Evolutionary conservation across 2,113 vertebrate genomes (phyloP).

Genomic region (Tympanuchus pallidicinctus): DNA sequence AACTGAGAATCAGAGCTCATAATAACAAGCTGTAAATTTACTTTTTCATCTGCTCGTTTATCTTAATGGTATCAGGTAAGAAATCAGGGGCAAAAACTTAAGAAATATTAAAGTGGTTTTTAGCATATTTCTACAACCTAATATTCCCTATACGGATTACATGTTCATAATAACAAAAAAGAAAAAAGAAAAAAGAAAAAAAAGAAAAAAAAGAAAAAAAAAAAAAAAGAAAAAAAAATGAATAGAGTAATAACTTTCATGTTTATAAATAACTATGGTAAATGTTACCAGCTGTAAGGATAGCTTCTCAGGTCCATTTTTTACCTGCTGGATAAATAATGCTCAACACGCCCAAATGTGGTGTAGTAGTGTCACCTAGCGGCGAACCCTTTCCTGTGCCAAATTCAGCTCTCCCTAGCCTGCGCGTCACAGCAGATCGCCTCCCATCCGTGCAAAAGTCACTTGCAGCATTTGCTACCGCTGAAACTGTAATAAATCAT

Average conservation of each 20-base stretch:
- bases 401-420: accelerated
- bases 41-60: neutral
- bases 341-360: accelerated
- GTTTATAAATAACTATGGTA: neutral
- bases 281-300: neutral
- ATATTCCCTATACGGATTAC: accelerated
- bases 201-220: neutral
- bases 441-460: accelerated
- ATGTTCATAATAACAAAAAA: neutral
- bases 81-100: neutral
- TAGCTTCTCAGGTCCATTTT: neutral
- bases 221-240: neutral
- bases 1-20: neutral
- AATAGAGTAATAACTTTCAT: neutral
- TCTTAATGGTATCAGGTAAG: neutral
- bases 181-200: neutral
- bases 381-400: neutral
- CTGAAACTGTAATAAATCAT: neutral
- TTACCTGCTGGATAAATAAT: constrained; percentile 13
- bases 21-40: neutral
- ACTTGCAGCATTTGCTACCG: accelerated
- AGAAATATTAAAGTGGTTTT: neutral
- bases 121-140: neutral
- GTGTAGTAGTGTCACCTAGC: neutral
- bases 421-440: accelerated